A percentile compares a stretch with the other conserved stretches of the same genome.
Conservation (phyloP, 2,113 vertebrate genomes). For the Neolamprologus cancellatus region DNA sequence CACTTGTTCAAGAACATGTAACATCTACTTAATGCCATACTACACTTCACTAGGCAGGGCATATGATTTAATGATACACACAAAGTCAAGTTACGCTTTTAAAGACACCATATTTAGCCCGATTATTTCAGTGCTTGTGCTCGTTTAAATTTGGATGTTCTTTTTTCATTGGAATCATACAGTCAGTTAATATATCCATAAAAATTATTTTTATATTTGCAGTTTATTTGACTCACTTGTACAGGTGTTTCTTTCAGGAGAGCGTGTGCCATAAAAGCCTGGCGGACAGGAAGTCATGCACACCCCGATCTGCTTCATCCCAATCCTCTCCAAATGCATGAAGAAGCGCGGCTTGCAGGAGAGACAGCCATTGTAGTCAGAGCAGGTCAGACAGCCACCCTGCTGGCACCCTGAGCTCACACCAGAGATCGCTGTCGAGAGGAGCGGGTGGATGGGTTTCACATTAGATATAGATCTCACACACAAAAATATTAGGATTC, state of each 20-base stretch:
- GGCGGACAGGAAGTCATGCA: conserved; percentile 94
- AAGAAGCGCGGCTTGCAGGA: conserved; percentile 96
- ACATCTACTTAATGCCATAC: not conserved
- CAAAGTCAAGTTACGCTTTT: not conserved
- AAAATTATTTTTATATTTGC: not conserved
- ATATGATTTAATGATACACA: not conserved
- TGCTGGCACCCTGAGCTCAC: conserved; percentile 90
- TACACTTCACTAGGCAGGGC: not conserved
- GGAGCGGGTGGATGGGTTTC: conserved; percentile 24
- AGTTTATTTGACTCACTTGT: conserved; percentile 66
- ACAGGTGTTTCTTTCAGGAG: conserved; percentile 94
- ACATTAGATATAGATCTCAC: not conserved
- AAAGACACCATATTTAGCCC: not conserved
- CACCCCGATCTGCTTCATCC: conserved; percentile 96
- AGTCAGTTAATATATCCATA: not conserved
- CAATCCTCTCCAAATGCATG: conserved; percentile 94
- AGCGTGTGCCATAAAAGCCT: conserved; percentile 92
- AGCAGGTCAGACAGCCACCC: conserved; percentile 95
- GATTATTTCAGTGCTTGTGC: not conserved
- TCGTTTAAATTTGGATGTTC: not conserved
- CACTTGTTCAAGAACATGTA: not conserved
- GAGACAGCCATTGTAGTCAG: conserved; percentile 95
- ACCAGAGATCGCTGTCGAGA: conserved; percentile 79
- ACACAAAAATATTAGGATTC: not conserved
- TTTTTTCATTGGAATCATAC: not conserved